Conservation (phyloP, 2,113 vertebrate species). For the Ciconia stormi region DNA sequence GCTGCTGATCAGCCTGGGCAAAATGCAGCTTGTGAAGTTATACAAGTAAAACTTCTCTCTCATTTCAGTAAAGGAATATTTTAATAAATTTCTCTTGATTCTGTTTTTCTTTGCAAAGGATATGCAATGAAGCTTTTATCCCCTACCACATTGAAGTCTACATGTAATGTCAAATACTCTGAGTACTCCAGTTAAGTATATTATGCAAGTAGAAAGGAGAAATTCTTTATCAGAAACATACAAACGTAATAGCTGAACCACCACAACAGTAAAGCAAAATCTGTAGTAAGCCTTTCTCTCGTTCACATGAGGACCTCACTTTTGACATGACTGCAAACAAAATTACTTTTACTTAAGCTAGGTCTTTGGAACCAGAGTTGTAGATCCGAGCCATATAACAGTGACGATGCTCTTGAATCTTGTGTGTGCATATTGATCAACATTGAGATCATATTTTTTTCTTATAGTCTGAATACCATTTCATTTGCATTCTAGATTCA, state of each 20-base stretch:
- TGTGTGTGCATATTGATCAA: background rate
- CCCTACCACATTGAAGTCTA: background rate
- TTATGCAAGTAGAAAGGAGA: background rate
- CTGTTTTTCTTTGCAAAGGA: background rate
- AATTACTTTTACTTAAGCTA: background rate
- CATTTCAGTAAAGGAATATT: background rate
- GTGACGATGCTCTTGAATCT: background rate
- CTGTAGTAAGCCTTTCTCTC: background rate
- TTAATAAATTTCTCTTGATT: background rate
- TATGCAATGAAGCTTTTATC: background rate
- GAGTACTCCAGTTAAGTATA: background rate
- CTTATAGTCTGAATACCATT: background rate
- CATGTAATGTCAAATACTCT: background rate
- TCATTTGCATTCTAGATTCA: background rate
- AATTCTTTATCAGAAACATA: background rate
- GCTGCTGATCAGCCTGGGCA: background rate
- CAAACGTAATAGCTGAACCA: background rate
- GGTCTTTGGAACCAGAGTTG: background rate
- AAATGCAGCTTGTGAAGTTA: background rate
- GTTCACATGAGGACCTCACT: background rate
- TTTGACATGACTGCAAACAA: background rate
- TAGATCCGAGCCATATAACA: background rate
- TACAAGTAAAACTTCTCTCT: background rate
- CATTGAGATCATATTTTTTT: background rate
- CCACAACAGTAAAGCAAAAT: background rate